Base-by-base conservation (phyloP, 2,113 vertebrate genomes). In the Triplophysa dalaica region DNA sequence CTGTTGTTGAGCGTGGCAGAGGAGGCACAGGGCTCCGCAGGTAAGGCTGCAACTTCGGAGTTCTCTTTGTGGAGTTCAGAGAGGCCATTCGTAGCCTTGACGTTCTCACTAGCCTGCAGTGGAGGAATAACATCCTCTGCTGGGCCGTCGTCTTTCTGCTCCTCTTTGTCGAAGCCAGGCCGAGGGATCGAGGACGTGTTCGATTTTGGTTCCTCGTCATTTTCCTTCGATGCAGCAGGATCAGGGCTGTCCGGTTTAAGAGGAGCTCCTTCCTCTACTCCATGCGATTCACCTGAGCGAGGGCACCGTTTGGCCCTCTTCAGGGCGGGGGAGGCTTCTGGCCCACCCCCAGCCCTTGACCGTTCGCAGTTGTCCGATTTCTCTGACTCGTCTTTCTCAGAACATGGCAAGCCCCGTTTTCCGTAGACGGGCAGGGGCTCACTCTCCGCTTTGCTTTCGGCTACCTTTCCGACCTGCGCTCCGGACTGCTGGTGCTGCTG, bases 231-330 rank as follows among this genome's bases (percentile, higher is more conserved):
- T 29, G 87, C 88, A 86, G 91, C 91, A 33, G 91, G 89, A 84
- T 90, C 89, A 79, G 94, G 94, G 70, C 76, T 83, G 50, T 83
- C 79, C 0, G 79, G 87, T 87, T 93, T 95, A 48, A 88, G 4
- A 69, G 92, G 87, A 50, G 90, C 90, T 41, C 95, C 95, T 79
- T 97, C 95, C 74, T 96, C 94, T 1, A 93, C 93, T 87, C 92
- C 95, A 85, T 92, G 94, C 75, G 93, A 87, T 76, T 94, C 94
- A 88, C 95, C 96, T 16, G 95, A 95, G 80, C 94, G 95, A 19
- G 96, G 89, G 77, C 94, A 95, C 67, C 95, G 94, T 79, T 97
- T 99, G 88, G 96, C 92, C 87, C 93, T 95, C 90, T 97, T 99
- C 84, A 95, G 88, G 84, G 94, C 92, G 45, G 95, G 95, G 21